Percentiles rank a stretch among this genome's conserved stretches.
Conservation (phyloP, 2,113 vertebrate genomes). For the Thamnaconus septentrionalis region DNA sequence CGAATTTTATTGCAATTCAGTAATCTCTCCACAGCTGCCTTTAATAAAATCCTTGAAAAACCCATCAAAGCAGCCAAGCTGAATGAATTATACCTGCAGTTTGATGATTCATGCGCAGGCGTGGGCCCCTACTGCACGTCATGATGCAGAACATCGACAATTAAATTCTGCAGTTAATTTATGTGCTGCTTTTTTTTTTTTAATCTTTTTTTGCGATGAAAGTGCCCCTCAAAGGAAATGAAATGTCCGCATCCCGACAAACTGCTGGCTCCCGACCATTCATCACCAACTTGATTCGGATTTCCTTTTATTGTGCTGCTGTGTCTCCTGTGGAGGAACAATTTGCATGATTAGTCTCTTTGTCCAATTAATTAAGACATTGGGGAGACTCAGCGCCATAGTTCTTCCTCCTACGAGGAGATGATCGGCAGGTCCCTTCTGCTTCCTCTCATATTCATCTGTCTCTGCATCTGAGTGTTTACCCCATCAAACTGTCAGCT, state of each 20-base stretch:
- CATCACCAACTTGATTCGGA: slow-evolving; percentile 21
- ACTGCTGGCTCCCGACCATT: background rate
- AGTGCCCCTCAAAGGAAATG: slow-evolving; percentile 13
- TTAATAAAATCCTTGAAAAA: too few species aligned
- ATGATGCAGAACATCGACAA: slow-evolving; percentile 9
- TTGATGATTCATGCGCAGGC: slow-evolving; percentile 17
- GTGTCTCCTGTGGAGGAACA: slow-evolving; percentile 14
- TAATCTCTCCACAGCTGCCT: too few species aligned
- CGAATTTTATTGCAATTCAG: slow-evolving; percentile 17
- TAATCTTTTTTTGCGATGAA: too few species aligned
- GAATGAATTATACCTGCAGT: slow-evolving; percentile 5
- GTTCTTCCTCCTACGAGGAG: slow-evolving; percentile 16
- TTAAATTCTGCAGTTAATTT: slow-evolving; percentile 18
- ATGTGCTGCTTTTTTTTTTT: slow-evolving; percentile 17
- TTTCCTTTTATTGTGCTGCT: slow-evolving; percentile 2
- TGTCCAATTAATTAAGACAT: slow-evolving; percentile 56
- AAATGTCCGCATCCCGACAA: slow-evolving; percentile 6
- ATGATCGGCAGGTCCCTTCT: slow-evolving; percentile 41
- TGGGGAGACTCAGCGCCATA: slow-evolving; percentile 29
- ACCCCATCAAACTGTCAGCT: slow-evolving; percentile 39
- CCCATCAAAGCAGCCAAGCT: too few species aligned
- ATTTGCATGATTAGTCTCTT: slow-evolving; percentile 58
- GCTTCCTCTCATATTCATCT: background rate
- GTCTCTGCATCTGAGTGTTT: slow-evolving; percentile 34
- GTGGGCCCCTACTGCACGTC: slow-evolving; percentile 7